Percentiles rank a stretch among this genome's conserved stretches.
Evolutionary conservation across 2,113 vertebrate species (phyloP).

Genomic region (cattle (Bos taurus)): DNA sequence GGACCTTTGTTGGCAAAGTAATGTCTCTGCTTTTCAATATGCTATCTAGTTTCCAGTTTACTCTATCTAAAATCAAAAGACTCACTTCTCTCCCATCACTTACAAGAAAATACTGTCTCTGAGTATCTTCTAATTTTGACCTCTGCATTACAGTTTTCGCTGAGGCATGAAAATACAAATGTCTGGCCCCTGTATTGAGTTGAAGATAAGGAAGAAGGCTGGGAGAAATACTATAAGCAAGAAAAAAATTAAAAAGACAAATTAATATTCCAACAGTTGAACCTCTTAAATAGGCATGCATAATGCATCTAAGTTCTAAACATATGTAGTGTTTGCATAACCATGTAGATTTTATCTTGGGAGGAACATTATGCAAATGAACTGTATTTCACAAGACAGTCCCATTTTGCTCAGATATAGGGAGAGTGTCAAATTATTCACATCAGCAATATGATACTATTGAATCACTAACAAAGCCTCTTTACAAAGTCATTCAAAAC

Average conservation of each 20-base stretch:
- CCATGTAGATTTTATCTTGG: slow-evolving; percentile 28
- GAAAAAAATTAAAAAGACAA: not conserved
- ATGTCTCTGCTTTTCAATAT: too few relatives aligned
- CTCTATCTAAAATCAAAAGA: not conserved
- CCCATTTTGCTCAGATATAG: not conserved
- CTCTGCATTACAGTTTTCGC: not conserved
- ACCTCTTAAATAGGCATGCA: not conserved
- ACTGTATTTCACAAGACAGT: not conserved
- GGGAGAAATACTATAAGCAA: not conserved
- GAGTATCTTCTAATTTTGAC: not conserved
- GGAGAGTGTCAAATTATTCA: slow-evolving; percentile 33
- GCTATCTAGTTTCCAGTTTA: not conserved
- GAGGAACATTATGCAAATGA: slow-evolving; percentile 4
- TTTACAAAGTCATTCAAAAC: slow-evolving; percentile 35
- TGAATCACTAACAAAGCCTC: not conserved
- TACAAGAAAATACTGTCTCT: not conserved
- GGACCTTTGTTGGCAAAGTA: too few relatives aligned
- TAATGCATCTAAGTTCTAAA: slow-evolving; percentile 24
- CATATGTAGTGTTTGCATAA: slow-evolving; percentile 25
- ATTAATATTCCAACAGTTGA: slow-evolving; percentile 18
- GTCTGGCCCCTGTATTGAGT: not conserved
- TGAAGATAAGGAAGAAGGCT: not conserved
- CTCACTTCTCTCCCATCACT: not conserved
- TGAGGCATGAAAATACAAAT: not conserved
- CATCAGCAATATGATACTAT: not conserved